Percentiles rank a stretch among this genome's conserved stretches.
Conservation (phyloP, 2,797 vertebrate species). For the Erpetoichthys calabaricus region DNA sequence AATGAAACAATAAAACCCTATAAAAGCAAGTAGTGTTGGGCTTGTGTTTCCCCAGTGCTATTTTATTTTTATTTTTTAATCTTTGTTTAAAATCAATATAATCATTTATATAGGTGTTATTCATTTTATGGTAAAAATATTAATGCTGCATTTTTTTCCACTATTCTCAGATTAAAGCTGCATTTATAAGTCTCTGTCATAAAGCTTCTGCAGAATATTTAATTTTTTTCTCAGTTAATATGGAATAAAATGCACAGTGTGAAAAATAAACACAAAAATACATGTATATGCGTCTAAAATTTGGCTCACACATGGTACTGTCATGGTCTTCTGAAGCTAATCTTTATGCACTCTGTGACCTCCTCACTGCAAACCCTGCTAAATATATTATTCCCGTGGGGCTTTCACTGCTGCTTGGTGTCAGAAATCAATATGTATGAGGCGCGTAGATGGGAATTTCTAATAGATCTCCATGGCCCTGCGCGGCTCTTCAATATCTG, state of each 20-base stretch:
- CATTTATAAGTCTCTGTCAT: conserved; percentile 2
- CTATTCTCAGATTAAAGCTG: background rate
- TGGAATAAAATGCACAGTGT: conserved; percentile 5
- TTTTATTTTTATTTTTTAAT: too few relatives aligned
- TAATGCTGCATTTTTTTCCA: too few relatives aligned
- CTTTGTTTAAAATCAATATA: too few relatives aligned
- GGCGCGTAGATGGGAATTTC: conserved; percentile 98
- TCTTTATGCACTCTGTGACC: conserved; percentile 98
- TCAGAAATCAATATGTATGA: conserved; percentile 99
- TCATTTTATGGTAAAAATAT: too few relatives aligned
- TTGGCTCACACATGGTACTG: conserved; percentile 56
- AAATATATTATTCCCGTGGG: conserved; percentile 99
- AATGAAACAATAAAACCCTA: too few relatives aligned
- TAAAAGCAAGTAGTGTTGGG: too few relatives aligned
- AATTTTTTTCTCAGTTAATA: background rate
- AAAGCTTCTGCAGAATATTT: background rate
- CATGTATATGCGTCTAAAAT: conserved; percentile 37
- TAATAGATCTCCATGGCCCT: conserved; percentile 98
- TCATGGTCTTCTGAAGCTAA: conserved; percentile 89
- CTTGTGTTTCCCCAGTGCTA: too few relatives aligned
- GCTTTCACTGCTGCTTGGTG: conserved; percentile 98
- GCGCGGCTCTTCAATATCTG: conserved; percentile 99
- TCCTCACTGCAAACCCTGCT: conserved; percentile 95
- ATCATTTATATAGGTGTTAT: too few relatives aligned
- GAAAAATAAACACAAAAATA: conserved; percentile 5